Conservation (phyloP, 2,797 vertebrate species). For the Pipistrellus nathusii region DNA sequence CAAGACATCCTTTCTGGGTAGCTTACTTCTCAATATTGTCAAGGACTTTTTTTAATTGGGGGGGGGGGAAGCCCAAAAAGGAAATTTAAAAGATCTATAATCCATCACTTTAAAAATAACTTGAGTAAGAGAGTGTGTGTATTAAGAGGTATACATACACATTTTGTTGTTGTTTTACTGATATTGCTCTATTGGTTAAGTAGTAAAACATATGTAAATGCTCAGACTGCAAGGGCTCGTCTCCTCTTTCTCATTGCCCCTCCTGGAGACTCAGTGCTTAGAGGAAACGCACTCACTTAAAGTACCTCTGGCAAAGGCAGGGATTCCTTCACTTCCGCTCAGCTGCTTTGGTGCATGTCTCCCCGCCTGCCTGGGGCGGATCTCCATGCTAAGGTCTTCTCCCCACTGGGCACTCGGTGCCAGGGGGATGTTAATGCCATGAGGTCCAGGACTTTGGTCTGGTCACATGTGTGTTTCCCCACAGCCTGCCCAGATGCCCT, state of each 20-base stretch:
- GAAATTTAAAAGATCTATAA: conserved; percentile 27
- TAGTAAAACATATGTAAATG: not conserved
- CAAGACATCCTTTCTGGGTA: not conserved
- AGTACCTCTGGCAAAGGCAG: not conserved
- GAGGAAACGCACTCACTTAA: not conserved
- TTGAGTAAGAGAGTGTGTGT: not conserved
- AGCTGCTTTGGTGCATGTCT: not conserved
- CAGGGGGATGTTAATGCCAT: not conserved
- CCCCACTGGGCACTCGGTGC: not conserved
- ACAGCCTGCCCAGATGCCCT: not conserved
- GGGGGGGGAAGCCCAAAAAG: not conserved
- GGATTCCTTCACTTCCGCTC: not conserved
- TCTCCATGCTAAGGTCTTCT: not conserved
- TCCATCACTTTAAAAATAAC: conserved; percentile 45
- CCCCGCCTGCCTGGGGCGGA: not conserved
- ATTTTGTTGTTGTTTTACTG: not conserved
- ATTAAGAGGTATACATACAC: not conserved
- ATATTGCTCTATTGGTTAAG: not conserved
- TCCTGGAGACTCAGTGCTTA: not conserved
- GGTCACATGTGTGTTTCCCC: not conserved
- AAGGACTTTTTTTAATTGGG: not conserved
- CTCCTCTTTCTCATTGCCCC: not conserved
- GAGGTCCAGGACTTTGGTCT: conserved; percentile 19
- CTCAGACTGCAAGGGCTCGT: not conserved
- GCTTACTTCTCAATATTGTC: conserved; percentile 17